Evolutionary conservation across 2,113 vertebrate species (phyloP).

Genomic region (Odontesthes bonariensis): DNA sequence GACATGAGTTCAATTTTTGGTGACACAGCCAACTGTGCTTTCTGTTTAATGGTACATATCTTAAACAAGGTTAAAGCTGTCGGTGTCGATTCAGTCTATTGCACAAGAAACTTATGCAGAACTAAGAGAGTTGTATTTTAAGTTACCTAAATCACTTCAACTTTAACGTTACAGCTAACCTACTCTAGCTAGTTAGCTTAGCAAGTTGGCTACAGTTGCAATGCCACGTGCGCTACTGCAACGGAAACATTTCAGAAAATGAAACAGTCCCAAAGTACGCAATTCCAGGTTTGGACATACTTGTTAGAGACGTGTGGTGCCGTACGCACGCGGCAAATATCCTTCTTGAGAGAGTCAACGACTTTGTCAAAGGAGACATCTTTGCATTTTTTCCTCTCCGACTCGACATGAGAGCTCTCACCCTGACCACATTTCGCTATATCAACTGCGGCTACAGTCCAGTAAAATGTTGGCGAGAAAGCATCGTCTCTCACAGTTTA

Average conservation of each 20-base stretch:
- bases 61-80: no score
- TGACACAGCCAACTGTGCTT: no score
- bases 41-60: no score
- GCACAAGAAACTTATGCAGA: no score
- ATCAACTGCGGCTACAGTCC: accelerated
- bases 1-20: no score
- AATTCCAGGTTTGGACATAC: slow-evolving; percentile 33
- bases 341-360: neutral
- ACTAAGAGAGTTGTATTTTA: no score
- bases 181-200: slow-evolving; percentile 7
- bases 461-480: neutral
- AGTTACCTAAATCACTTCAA: no score
- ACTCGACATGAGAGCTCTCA: slow-evolving; percentile 16
- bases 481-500: neutral
- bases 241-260: no score
- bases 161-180: neutral
- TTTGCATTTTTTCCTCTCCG: neutral
- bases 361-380: slow-evolving; percentile 56
- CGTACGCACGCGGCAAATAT: neutral
- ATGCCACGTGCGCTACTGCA: neutral
- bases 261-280: neutral
- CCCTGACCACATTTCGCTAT: neutral
- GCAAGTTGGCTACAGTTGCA: neutral
- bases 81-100: no score
- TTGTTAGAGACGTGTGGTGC: slow-evolving; percentile 57